phyloP scores from a whole-genome alignment of 2,888 invertebrate species.

The Platycheirus albimanus region DNA sequence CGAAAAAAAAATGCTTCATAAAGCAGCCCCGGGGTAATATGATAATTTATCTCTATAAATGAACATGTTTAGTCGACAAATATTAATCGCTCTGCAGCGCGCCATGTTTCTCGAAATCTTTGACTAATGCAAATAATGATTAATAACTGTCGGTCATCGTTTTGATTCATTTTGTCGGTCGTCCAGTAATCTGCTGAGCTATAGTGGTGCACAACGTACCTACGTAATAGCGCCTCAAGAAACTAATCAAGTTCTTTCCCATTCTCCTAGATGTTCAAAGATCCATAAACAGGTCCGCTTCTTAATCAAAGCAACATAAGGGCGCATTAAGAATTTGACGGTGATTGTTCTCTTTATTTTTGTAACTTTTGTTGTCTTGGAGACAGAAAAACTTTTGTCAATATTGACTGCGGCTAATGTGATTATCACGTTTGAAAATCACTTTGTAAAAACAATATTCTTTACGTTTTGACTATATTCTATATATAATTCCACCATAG shows the following conservation, averaged over 20 bases:
- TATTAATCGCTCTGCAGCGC: slow-evolving; percentile 63
- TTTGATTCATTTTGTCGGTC: slow-evolving; percentile 69
- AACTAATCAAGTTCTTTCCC: slow-evolving; percentile 61
- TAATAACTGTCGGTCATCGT: slow-evolving; percentile 66
- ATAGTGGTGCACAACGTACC: slow-evolving; percentile 20
- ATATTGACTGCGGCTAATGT: no score
- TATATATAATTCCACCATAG: no score
- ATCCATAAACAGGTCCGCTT: neutral
- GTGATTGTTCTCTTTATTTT: no score
- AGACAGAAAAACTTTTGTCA: no score
- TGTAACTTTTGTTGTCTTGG: no score
- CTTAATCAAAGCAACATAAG: neutral
- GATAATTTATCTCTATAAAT: slow-evolving; percentile 68
- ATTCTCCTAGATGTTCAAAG: slow-evolving; percentile 8
- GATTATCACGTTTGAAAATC: no score
- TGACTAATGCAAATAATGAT: slow-evolving; percentile 73
- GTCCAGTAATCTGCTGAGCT: slow-evolving; percentile 41
- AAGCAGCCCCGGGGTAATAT: slow-evolving; percentile 31
- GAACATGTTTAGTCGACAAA: slow-evolving; percentile 73
- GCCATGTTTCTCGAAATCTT: slow-evolving; percentile 55
- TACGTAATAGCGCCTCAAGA: slow-evolving; percentile 57
- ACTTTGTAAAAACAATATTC: no score
- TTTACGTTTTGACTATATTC: no score
- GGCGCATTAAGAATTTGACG: no score
- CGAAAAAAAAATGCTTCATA: slow-evolving; percentile 11